A percentile compares a stretch with the other conserved stretches of the same genome.
Evolutionary conservation across 2,113 vertebrate genomes (phyloP).

Genomic region (Centrocercus urophasianus): DNA sequence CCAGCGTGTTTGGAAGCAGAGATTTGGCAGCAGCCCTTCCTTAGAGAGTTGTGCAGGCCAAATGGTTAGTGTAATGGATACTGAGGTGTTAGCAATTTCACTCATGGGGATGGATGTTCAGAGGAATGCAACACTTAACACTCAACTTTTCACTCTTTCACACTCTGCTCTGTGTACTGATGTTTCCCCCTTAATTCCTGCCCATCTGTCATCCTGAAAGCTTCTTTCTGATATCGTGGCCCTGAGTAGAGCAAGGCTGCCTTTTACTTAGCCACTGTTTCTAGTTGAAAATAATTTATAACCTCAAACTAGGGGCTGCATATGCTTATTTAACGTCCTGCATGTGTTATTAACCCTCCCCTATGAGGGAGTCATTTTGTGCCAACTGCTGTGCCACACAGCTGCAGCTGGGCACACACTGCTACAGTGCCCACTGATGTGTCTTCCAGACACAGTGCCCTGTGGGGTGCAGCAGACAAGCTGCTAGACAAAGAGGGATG

Average conservation of each 20-base stretch:
- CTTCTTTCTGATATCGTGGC: rapidly evolving
- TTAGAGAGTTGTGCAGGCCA: not conserved
- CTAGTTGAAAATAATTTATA: not conserved
- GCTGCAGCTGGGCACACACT: conserved; percentile 28
- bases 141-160: not conserved
- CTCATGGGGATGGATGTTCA: conserved; percentile 5
- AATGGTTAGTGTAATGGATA: not conserved
- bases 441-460: conserved; percentile 8
- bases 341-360: conserved; percentile 60
- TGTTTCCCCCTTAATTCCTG: not conserved
- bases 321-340: conserved; percentile 2
- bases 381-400: conserved; percentile 17
- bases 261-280: not conserved
- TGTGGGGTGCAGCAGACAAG: not conserved
- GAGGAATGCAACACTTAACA: not conserved
- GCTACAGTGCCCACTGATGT: conserved; percentile 11
- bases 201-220: not conserved
- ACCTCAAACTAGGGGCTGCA: not conserved
- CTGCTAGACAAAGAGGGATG: not conserved
- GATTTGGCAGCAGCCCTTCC: not conserved
- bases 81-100: not conserved
- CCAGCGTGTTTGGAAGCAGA: not conserved
- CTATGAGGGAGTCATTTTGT: conserved; percentile 32
- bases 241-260: not conserved
- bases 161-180: not conserved